Evolutionary conservation across 2,113 vertebrate genomes (phyloP).

Genomic region (Gnathonemus longibarbis): DNA sequence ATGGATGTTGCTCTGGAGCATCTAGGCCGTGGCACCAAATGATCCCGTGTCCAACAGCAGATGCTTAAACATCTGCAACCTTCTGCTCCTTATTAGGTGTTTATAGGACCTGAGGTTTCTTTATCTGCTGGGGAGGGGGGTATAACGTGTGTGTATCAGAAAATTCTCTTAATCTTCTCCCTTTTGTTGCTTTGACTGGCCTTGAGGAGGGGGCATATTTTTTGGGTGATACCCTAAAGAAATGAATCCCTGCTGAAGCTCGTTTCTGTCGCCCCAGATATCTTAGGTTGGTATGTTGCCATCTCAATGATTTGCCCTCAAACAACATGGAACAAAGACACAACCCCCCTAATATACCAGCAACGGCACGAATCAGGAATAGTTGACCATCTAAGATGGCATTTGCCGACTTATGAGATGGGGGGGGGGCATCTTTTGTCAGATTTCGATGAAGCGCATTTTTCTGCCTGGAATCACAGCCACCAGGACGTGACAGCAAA

Average conservation of each 20-base stretch:
- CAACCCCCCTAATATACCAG: no score
- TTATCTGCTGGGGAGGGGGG: not conserved
- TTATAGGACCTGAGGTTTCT: not conserved
- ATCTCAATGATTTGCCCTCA: not conserved
- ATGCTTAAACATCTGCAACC: not conserved
- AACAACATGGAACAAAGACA: not conserved
- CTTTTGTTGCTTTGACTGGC: not conserved
- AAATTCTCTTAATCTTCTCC: not conserved
- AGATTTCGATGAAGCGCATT: slow-evolving; percentile 78
- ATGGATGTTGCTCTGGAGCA: not conserved
- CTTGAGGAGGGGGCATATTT: not conserved
- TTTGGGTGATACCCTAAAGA: not conserved
- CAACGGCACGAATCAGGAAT: not conserved
- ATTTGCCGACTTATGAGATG: slow-evolving; percentile 48
- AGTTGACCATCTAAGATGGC: not conserved
- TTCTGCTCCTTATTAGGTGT: not conserved
- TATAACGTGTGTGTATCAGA: not conserved
- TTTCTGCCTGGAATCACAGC: slow-evolving; percentile 85
- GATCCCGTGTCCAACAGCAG: not conserved
- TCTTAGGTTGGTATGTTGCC: not conserved
- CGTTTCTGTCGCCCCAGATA: not conserved
- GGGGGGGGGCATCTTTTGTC: slow-evolving; percentile 56
- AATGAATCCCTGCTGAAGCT: not conserved
- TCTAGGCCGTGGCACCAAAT: not conserved
- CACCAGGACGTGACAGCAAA: slow-evolving; percentile 76